Percentiles rank a stretch among this genome's conserved stretches.
Evolutionary conservation across 2,888 invertebrate genomes (phyloP).

Genomic region (Ischnura elegans): DNA sequence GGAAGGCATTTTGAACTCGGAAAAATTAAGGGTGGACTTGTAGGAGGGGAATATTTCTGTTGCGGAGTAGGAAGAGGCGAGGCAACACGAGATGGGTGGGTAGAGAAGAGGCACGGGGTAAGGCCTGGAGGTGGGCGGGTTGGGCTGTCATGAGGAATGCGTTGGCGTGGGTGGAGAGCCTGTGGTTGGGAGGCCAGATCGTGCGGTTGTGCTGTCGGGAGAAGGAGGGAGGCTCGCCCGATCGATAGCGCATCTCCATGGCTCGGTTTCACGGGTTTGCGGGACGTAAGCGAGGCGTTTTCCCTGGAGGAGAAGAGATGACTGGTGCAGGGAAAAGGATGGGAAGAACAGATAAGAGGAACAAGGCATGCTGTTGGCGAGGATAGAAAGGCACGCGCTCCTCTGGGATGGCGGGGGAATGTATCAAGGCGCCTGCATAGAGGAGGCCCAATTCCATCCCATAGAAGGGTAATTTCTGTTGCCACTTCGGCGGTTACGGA

Average conservation of each 20-base stretch:
- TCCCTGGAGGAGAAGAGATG: too few relatives aligned
- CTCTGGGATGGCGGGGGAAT: background rate
- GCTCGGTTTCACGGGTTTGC: constrained; percentile 5
- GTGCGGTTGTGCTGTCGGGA: constrained; percentile 48
- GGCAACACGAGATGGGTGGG: background rate
- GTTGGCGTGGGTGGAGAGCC: background rate
- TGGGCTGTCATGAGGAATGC: background rate
- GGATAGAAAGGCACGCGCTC: background rate
- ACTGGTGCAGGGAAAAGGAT: background rate
- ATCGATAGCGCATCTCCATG: constrained; percentile 39
- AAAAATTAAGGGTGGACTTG: background rate
- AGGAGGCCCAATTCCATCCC: too few relatives aligned
- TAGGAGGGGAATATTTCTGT: background rate
- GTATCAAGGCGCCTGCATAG: background rate
- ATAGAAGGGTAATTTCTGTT: too few relatives aligned
- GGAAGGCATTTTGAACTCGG: background rate
- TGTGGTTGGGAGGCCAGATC: constrained; percentile 52
- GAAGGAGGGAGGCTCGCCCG: constrained; percentile 12
- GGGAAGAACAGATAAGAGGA: background rate
- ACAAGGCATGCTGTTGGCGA: background rate
- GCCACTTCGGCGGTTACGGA: too few relatives aligned
- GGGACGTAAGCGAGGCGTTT: constrained; percentile 22
- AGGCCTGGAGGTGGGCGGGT: background rate
- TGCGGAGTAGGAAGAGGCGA: background rate
- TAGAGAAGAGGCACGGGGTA: background rate